Conservation (phyloP, 2,113 vertebrate species). For the Crotalus helleri region DNA sequence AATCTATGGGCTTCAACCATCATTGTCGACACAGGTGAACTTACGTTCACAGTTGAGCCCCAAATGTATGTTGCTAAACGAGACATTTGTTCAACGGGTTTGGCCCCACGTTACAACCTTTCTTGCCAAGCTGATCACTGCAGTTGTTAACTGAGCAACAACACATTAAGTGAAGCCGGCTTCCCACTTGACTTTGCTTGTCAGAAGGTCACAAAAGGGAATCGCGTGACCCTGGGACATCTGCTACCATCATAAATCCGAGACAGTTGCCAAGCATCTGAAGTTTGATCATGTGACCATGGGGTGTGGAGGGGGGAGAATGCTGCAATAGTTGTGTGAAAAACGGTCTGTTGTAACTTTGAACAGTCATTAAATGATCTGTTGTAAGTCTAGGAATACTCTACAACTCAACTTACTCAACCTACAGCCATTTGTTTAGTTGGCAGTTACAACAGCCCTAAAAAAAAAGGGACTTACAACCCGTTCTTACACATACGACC, state of each 20-base stretch:
- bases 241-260: too few relatives aligned
- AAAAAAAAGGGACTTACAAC: too few relatives aligned
- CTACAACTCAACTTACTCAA: not conserved
- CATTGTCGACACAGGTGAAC: constrained; percentile 58
- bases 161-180: not conserved
- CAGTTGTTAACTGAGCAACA: not conserved
- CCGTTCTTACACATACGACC: too few relatives aligned
- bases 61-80: not conserved
- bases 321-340: not conserved
- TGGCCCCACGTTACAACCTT: not conserved
- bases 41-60: not conserved
- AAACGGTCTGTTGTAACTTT: not conserved
- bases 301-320: too few relatives aligned
- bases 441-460: not conserved
- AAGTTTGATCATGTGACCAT: too few relatives aligned
- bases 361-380: not conserved
- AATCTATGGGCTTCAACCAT: constrained; percentile 54
- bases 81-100: not conserved
- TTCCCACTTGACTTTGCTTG: too few relatives aligned
- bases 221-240: too few relatives aligned
- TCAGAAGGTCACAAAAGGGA: too few relatives aligned
- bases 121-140: not conserved
- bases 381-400: not conserved
- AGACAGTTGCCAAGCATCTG: too few relatives aligned
- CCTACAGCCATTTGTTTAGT: not conserved